These are phyloP conservation scores for Cerceris rybyensis DNA, from an alignment of 2,888 invertebrate genomes.

Conservation along the genomic window DNA sequence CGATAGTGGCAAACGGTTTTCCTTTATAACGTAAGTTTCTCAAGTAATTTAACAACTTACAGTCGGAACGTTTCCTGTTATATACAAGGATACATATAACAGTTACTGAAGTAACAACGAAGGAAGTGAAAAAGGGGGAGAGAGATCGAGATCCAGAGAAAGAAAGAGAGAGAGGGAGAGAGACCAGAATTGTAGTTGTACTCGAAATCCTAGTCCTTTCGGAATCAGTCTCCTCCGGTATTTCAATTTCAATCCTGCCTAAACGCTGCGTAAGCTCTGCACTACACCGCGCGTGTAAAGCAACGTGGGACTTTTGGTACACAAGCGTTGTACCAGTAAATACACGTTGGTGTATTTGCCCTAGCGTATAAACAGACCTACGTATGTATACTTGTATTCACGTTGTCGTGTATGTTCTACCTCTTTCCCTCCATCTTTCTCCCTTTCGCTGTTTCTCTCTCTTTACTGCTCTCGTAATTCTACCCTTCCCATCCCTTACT, in stretches of 20 bases:
- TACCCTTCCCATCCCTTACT: too few relatives aligned
- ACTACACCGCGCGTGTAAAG: constrained; percentile 55
- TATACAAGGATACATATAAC: too few relatives aligned
- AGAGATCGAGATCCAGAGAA: neutral
- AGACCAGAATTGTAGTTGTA: constrained; percentile 44
- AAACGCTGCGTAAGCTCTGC: constrained; percentile 58
- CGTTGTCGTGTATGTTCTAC: constrained; percentile 8
- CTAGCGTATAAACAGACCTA: constrained; percentile 50
- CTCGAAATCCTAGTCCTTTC: constrained; percentile 58
- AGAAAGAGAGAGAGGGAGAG: neutral
- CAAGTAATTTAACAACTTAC: too few relatives aligned
- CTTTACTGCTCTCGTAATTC: too few relatives aligned
- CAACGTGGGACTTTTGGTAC: constrained; percentile 34
- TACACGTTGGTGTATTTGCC: constrained; percentile 41
- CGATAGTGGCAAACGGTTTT: too few relatives aligned
- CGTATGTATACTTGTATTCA: constrained; percentile 18
- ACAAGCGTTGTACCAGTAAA: constrained; percentile 20
- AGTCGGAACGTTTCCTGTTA: too few relatives aligned
- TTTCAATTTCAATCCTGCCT: constrained; percentile 61
- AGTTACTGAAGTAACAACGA: too few relatives aligned
- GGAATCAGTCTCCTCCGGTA: constrained; percentile 50
- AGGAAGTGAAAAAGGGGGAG: too few relatives aligned
- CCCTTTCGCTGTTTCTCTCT: too few relatives aligned
- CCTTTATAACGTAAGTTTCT: too few relatives aligned
- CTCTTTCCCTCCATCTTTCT: neutral